These are phyloP conservation scores for Endomychus coccineus DNA, from an alignment of 2,888 invertebrate species.

Conservation along the genomic window DNA sequence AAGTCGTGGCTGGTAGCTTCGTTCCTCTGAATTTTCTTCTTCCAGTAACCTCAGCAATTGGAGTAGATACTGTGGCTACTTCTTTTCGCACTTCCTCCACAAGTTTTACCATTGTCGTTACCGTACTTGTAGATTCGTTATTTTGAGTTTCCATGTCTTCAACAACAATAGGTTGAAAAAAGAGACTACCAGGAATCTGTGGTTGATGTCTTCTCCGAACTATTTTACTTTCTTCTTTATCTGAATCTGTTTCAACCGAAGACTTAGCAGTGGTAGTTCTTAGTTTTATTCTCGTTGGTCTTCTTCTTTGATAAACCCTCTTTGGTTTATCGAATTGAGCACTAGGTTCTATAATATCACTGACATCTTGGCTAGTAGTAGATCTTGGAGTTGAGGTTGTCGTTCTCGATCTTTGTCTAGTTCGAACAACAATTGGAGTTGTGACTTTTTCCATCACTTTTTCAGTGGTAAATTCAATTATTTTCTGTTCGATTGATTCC, in stretches of 20 bases:
- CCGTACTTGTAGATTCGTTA: too few relatives aligned
- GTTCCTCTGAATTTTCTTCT: too few relatives aligned
- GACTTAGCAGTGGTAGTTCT: conserved; percentile 13
- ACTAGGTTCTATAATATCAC: conserved; percentile 12
- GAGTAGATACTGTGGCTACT: conserved; percentile 2
- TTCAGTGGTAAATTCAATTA: too few relatives aligned
- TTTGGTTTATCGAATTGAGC: conserved; percentile 19
- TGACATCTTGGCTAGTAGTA: too few relatives aligned
- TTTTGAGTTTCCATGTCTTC: conserved; percentile 14
- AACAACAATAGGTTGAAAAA: neutral
- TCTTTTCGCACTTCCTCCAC: conserved; percentile 15
- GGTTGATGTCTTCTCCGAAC: conserved; percentile 22
- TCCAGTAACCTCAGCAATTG: too few relatives aligned
- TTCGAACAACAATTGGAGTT: too few relatives aligned
- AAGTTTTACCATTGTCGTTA: too few relatives aligned
- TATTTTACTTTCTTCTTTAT: conserved; percentile 20
- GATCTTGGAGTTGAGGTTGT: too few relatives aligned
- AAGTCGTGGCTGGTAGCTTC: too few relatives aligned
- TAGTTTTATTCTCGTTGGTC: conserved; percentile 27
- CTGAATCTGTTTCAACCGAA: conserved; percentile 19
- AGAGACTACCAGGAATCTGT: neutral
- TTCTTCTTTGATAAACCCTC: conserved; percentile 30
- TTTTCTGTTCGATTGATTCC: too few relatives aligned
- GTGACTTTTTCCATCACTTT: too few relatives aligned
- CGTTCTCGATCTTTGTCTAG: too few relatives aligned